Evolutionary conservation across 2,888 invertebrate species (phyloP).

Genomic region (Pachymerium ferrugineum): DNA sequence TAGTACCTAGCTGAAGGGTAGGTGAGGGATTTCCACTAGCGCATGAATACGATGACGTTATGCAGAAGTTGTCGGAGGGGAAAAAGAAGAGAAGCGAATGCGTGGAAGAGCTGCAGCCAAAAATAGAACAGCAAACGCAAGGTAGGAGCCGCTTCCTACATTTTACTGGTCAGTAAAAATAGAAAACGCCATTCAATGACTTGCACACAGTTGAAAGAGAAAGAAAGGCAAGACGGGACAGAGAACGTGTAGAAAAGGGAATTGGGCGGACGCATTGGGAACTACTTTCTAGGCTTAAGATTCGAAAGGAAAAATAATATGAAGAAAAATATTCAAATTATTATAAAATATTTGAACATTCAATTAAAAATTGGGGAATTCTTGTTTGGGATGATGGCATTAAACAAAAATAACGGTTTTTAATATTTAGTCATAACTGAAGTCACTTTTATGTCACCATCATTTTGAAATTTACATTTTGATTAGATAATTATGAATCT

Average conservation of each 20-base stretch:
- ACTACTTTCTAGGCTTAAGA: background rate
- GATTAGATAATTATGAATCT: background rate
- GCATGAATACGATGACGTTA: conserved; percentile 1
- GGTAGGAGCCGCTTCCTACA: conserved; percentile 28
- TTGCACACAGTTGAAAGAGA: conserved; percentile 4
- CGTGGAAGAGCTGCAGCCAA: conserved; percentile 21
- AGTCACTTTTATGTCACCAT: background rate
- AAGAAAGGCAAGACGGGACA: background rate
- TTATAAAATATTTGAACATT: too few relatives aligned
- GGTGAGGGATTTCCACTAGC: background rate
- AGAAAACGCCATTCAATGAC: conserved; percentile 20
- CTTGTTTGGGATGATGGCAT: too few relatives aligned
- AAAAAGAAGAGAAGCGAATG: conserved; percentile 13
- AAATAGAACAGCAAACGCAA: conserved; percentile 28
- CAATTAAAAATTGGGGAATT: too few relatives aligned
- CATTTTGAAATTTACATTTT: background rate
- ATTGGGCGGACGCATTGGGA: background rate
- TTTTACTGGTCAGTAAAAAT: conserved; percentile 30
- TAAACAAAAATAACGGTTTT: too few relatives aligned
- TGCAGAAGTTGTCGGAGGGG: conserved; percentile 13
- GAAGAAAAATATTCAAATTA: background rate
- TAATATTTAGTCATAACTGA: too few relatives aligned
- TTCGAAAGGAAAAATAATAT: background rate
- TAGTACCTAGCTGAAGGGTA: too few relatives aligned
- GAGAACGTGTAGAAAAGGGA: background rate